Conservation (phyloP, 2,797 vertebrate species). For the Morelia viridis region DNA sequence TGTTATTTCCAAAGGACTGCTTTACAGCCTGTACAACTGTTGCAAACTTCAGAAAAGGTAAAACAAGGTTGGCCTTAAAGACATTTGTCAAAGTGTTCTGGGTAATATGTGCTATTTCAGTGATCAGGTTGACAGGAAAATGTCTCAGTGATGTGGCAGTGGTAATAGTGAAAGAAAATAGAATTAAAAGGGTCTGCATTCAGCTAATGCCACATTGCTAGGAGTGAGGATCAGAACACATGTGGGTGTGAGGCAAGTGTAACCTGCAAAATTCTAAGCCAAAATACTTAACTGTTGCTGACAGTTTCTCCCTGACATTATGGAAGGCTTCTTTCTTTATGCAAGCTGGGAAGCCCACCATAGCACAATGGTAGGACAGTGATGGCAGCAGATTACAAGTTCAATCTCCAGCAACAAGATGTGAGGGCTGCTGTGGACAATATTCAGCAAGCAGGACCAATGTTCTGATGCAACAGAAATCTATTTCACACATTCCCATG, state of each 20-base stretch:
- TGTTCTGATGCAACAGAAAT: neutral
- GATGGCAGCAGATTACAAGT: too few species aligned
- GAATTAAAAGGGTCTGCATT: neutral
- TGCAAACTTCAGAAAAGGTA: slow-evolving; percentile 8
- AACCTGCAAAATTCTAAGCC: neutral
- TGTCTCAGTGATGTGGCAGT: neutral
- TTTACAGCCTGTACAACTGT: slow-evolving; percentile 6
- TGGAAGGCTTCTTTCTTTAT: neutral
- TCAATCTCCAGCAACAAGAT: neutral
- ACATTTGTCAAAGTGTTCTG: slow-evolving; percentile 17
- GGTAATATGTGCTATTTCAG: neutral
- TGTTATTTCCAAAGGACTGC: slow-evolving; percentile 28
- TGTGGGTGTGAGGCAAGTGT: neutral
- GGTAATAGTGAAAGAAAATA: rapidly evolving
- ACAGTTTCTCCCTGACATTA: neutral
- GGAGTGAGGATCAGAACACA: neutral
- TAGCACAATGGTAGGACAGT: neutral
- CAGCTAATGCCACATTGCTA: neutral
- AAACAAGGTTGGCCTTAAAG: slow-evolving; percentile 3
- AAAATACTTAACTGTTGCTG: neutral
- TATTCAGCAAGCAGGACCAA: neutral
- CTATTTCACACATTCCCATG: neutral
- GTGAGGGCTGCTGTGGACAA: neutral
- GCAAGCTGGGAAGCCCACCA: neutral
- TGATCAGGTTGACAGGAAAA: neutral